phyloP scores from a whole-genome alignment of 1,140 invertebrate genomes.

The Euura lappo region DNA sequence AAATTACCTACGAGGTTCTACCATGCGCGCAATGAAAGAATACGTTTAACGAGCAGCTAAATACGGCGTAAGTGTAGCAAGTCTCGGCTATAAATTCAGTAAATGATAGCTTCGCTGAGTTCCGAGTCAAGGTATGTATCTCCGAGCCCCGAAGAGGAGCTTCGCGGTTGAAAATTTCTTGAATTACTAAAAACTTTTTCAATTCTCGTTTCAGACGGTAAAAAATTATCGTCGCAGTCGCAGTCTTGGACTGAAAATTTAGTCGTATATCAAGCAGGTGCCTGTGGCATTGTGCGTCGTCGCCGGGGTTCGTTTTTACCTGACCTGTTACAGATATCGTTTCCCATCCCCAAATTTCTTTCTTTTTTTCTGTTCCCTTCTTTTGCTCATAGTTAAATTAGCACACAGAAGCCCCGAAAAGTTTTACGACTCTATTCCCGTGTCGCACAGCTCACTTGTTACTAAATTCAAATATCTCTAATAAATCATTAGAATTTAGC shows the following conservation, averaged over 20 bases:
- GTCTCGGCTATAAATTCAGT: neutral
- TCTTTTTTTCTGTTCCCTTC: neutral
- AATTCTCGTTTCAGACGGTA: neutral
- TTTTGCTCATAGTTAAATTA: neutral
- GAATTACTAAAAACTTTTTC: neutral
- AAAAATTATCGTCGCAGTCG: neutral
- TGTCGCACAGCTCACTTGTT: neutral
- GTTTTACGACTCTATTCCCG: neutral
- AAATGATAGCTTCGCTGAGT: neutral
- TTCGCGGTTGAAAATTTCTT: too few species aligned
- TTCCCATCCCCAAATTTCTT: neutral
- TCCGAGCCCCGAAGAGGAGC: too few species aligned
- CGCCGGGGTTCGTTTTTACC: neutral
- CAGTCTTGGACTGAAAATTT: neutral
- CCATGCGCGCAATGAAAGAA: neutral
- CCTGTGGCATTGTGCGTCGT: too few species aligned
- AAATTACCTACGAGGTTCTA: neutral
- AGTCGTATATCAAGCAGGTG: too few species aligned
- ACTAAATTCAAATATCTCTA: neutral
- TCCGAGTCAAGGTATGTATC: too few species aligned
- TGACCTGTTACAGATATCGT: constrained; percentile 1
- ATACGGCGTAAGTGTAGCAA: constrained; percentile 4
- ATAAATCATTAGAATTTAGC: constrained; percentile 1
- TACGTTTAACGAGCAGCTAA: constrained; percentile 7
- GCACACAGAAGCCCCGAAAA: neutral